Evolutionary conservation across 2,888 invertebrate species (phyloP), one percentile per base, ranked within the genome.

Genomic region (Electrophaes corylata): DNA sequence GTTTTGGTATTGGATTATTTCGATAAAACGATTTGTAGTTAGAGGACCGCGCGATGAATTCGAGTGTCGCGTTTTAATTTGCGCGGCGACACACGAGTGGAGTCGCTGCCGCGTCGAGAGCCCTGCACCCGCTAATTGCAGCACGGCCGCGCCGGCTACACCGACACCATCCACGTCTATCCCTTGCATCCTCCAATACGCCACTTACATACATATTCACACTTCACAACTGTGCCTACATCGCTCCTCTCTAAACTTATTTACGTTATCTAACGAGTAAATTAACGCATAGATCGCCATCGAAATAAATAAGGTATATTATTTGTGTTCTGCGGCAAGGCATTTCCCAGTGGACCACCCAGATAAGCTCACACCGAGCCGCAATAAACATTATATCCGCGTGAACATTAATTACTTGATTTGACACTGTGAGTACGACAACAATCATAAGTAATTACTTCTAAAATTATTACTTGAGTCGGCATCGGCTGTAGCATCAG

Each of bases 1-100:
- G 40, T 45, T 72, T 65, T 63, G 70, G 73, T 71, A 76, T 78
- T 75, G 70, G 77, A 79, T 80, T 79, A 75, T 81, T 78, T 76
- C 81, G 76, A 83, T 82, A 73, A 29, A 82, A 81, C 83, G 81
- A 84, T 85, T 84, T 78, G 79, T 81, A 80, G 77, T 81, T 83
- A 75, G 83, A 84, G 83, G 75, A 78, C 43, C 39, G 47, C 71
- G 80, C 78, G 83, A 88, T 85, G 78, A 74, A 77, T 84, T 88
- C 80, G 81, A 91, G 91, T 83, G 87, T 75, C 75, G 81, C 83
- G 86, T 91, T 91, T 91, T 90, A 91, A 91, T 91, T 91, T 91
- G 88, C 87, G 86, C 84, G 86, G 86, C 88, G 91, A 88, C 89
- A 90, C 83, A 87, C 80, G 79, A 91, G 89, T 87, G 88, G 85